phyloP scores from a whole-genome alignment of 1,140 invertebrate species.

The Zaprionus tsacasi region DNA sequence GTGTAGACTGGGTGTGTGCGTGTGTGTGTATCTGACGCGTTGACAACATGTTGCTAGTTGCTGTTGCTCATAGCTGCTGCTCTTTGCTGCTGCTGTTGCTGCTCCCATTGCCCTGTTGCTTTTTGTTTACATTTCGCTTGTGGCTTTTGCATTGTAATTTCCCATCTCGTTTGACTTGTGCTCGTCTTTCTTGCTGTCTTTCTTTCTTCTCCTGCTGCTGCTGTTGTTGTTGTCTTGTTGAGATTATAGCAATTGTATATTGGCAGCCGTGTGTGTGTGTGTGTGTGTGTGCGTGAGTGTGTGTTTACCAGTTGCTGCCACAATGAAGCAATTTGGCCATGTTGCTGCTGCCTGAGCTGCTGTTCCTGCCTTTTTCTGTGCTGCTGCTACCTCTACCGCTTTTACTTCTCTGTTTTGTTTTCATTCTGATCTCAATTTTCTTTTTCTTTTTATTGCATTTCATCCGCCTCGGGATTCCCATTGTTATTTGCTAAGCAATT shows the following conservation, averaged over 20 bases:
- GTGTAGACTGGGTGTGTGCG: background rate
- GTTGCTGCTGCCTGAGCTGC: slow-evolving; percentile 13
- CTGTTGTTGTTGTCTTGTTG: slow-evolving; percentile 9
- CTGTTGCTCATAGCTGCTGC: slow-evolving; percentile 14
- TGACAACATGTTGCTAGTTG: slow-evolving; percentile 54
- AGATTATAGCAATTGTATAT: slow-evolving; percentile 42
- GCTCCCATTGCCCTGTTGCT: slow-evolving; percentile 28
- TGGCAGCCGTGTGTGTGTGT: slow-evolving; percentile 21
- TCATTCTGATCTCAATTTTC: slow-evolving; percentile 28
- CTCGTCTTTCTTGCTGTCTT: slow-evolving; percentile 20
- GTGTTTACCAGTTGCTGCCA: slow-evolving; percentile 46
- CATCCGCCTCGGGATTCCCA: background rate
- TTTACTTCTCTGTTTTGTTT: slow-evolving; percentile 11
- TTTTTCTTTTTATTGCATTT: slow-evolving; percentile 23
- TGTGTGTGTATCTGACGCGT: slow-evolving; percentile 27
- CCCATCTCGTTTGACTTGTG: slow-evolving; percentile 47
- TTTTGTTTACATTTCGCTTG: slow-evolving; percentile 45
- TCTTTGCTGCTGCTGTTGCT: slow-evolving; percentile 20
- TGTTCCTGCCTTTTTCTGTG: background rate
- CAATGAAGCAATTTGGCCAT: slow-evolving; percentile 53
- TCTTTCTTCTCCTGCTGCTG: background rate
- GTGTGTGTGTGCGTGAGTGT: slow-evolving; percentile 20
- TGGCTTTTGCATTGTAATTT: slow-evolving; percentile 43
- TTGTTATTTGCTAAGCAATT: slow-evolving; percentile 3
- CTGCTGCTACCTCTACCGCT: slow-evolving; percentile 4